Evolutionary conservation across 1,140 invertebrate genomes (phyloP), one percentile per base, ranked within the genome.

Genomic region (Pararge aegeria): DNA sequence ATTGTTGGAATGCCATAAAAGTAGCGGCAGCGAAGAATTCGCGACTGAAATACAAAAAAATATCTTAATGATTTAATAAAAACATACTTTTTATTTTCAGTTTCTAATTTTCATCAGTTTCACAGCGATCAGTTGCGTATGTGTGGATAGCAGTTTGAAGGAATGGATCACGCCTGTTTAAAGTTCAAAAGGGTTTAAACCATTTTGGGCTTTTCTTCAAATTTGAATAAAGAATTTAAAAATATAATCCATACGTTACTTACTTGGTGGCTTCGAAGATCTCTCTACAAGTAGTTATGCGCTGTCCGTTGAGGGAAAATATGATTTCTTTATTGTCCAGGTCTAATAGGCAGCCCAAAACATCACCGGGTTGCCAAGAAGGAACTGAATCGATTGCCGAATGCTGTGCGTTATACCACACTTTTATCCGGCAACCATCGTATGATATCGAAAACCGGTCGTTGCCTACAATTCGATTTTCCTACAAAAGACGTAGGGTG

Each of bases 1-100:
- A 97, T 75, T 98, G 97, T 78, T 98, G 97, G 90, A 97, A 98
- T 55, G 96, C 96, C 97, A 98, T 98, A 78, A 98, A 98, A 90
- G 96, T 98, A 1, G 97, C 97, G 12, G 96, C 97, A 42, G 97
- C 96, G 90, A 97, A 98, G 89, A 97, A 98, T 54, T 96, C 97
- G 70, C 92, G 91, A 67, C 96, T 97, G 76, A 38, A 91, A n/a
- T n/a, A 90, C 42, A 5, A 12, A 50, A 55, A 13, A 40, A 29
- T 9, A 61, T 4, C n/a, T n/a, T n/a, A n/a, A n/a, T n/a, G n/a
- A n/a, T n/a, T n/a, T n/a, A n/a, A n/a, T n/a, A n/a, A n/a, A n/a
- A n/a, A n/a, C n/a, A n/a, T n/a, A n/a, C n/a, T n/a, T n/a, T n/a
- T n/a, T n/a, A n/a, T n/a, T n/a, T n/a, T n/a, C n/a, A n/a, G n/a